Conservation (phyloP, 2,888 invertebrate species). For the Lamellibrachia columna region DNA sequence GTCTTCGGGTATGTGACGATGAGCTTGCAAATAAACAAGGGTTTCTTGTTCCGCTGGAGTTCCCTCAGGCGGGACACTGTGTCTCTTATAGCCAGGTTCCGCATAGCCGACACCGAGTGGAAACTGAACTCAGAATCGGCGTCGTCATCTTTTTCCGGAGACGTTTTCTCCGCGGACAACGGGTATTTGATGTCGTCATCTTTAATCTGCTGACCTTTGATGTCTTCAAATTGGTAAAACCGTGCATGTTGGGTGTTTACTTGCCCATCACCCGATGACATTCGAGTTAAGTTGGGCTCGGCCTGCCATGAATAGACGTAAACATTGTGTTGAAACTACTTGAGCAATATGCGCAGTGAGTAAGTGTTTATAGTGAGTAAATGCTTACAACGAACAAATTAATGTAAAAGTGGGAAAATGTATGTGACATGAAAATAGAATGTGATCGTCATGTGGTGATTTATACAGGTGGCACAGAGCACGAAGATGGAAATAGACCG, state of each 20-base stretch:
- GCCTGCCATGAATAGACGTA: too few relatives aligned
- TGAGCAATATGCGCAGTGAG: too few relatives aligned
- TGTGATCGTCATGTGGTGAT: too few relatives aligned
- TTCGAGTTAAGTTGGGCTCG: too few relatives aligned
- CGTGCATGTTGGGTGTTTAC: neutral
- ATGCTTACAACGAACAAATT: too few relatives aligned
- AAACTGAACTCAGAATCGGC: neutral
- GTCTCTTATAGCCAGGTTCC: neutral
- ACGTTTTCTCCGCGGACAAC: neutral
- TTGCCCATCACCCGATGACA: neutral
- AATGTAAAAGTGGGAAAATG: too few relatives aligned
- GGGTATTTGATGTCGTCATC: neutral
- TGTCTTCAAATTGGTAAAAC: neutral
- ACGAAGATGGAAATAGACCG: too few relatives aligned
- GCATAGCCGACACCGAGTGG: neutral
- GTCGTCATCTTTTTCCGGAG: too few relatives aligned
- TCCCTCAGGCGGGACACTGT: slow-evolving; percentile 19
- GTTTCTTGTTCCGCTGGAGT: neutral
- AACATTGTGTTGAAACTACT: too few relatives aligned
- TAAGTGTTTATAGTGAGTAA: too few relatives aligned
- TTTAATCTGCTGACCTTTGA: neutral
- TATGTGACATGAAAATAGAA: too few relatives aligned
- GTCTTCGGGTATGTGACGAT: slow-evolving; percentile 21
- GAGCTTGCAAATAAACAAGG: slow-evolving; percentile 1
- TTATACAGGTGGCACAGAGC: too few relatives aligned